Base-by-base conservation (phyloP, 2,797 vertebrate genomes). In the Muscicapa comitata region DNA sequence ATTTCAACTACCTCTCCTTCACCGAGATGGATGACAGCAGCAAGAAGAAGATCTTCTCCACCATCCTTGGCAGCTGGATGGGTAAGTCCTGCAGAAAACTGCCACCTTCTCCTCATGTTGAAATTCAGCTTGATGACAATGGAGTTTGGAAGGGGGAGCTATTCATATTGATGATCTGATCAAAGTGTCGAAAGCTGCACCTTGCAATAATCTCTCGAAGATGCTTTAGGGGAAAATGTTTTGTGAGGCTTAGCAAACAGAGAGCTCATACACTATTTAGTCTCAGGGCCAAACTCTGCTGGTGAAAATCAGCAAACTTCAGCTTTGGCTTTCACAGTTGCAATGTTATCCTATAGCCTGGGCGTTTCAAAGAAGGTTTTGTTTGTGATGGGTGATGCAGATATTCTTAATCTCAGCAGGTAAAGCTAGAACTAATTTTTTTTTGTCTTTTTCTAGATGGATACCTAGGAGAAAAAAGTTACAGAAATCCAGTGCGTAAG, bases 1-100 rank as follows among this genome's bases (percentile, higher is more conserved):
- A 99, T 95, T 99, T 99, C 95, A 99, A 98, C 97, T 98, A 98
- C 88, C 97, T 99, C 43, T 99, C 98, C 77, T 98, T 99, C 86
- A 98, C 98, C 0, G 99, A 99, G 97, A 98, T 99, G 98, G 98
- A 99, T 1, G 98, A 99, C 8, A 88, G 89, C 97, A 99, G 98
- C 98, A 99, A 98, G 97, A 98, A 96, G 76, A 97, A 59, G n/a
- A 99, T 99, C 95, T 99, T 99, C 96, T 99, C 98, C 73, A 99
- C 98, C 88, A 99, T 99, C 96, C 97, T 99, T 33, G 97, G 98
- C 85, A 98, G 97, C 88, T 99, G 99, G 99, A 98, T 99, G 97
- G 97, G 99, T 99, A 94, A 98, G 98, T 96, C 54, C 37, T 92
- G 9, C n/a, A 45, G 37, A 72, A 24, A 15, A 12, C 43, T 37